Conservation (phyloP, 2,888 invertebrate species). For the Seira musarum region DNA sequence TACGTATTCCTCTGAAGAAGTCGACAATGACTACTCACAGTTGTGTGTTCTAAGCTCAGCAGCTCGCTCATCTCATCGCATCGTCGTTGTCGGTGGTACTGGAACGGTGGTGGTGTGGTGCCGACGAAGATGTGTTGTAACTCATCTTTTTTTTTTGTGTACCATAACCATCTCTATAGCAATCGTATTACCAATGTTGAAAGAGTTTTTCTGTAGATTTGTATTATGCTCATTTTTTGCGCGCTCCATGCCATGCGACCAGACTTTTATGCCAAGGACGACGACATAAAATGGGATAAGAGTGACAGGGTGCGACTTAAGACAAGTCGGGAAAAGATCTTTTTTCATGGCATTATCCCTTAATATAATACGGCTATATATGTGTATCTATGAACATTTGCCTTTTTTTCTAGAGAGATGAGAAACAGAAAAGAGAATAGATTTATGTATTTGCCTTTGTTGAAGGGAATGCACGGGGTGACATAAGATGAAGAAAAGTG, state of each 20-base stretch:
- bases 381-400: constrained; percentile 1
- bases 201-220: no score
- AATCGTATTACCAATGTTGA: not conserved
- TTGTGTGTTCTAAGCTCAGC: not conserved
- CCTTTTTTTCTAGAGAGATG: constrained; percentile 12
- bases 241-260: constrained; percentile 6
- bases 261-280: constrained; percentile 50
- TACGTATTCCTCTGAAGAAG: not conserved
- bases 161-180: no score
- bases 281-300: constrained; percentile 61
- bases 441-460: constrained; percentile 41
- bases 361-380: constrained; percentile 14
- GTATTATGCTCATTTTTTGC: constrained; percentile 17
- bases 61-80: no score
- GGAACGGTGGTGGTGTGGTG: no score
- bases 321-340: constrained; percentile 9
- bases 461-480: not conserved
- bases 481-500: constrained; percentile 30
- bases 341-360: constrained; percentile 32
- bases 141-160: not conserved
- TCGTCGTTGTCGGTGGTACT: not conserved
- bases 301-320: constrained; percentile 51
- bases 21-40: not conserved
- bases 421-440: constrained; percentile 22
- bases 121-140: not conserved